phyloP scores from a whole-genome alignment of 2,888 invertebrate species.

The Deilephila elpenor region DNA sequence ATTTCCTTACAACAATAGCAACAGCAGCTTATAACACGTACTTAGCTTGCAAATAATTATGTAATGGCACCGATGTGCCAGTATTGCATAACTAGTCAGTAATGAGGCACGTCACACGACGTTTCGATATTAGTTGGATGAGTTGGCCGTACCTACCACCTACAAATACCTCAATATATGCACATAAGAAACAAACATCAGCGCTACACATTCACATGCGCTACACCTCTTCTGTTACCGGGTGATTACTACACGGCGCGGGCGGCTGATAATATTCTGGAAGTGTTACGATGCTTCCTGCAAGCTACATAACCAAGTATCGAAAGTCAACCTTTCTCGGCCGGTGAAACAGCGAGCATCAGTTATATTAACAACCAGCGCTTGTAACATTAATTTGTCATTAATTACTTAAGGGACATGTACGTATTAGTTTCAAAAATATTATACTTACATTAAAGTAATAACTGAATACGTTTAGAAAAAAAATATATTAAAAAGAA shows the following conservation, averaged over 20 bases:
- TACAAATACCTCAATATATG: slow-evolving; percentile 11
- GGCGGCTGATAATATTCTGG: slow-evolving; percentile 25
- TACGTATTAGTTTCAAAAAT: no score
- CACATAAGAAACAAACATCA: background rate
- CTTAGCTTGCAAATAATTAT: slow-evolving; percentile 34
- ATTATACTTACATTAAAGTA: no score
- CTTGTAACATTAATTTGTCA: background rate
- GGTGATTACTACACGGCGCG: background rate
- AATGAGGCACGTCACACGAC: slow-evolving; percentile 43
- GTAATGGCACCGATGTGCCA: slow-evolving; percentile 42
- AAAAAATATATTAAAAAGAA: no score
- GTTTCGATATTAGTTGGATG: slow-evolving; percentile 39
- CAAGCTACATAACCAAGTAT: slow-evolving; percentile 12
- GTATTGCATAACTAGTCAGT: slow-evolving; percentile 39
- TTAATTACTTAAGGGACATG: no score
- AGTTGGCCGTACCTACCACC: slow-evolving; percentile 26
- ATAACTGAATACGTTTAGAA: no score
- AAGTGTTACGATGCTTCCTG: slow-evolving; percentile 30
- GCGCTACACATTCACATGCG: background rate
- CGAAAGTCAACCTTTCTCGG: slow-evolving; percentile 8
- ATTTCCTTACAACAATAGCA: slow-evolving; percentile 27
- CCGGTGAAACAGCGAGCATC: background rate
- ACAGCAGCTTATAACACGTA: background rate
- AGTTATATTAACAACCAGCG: background rate
- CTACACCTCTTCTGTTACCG: background rate